phyloP scores from a whole-genome alignment of 2,797 vertebrate genomes.

The Nasua narica region DNA sequence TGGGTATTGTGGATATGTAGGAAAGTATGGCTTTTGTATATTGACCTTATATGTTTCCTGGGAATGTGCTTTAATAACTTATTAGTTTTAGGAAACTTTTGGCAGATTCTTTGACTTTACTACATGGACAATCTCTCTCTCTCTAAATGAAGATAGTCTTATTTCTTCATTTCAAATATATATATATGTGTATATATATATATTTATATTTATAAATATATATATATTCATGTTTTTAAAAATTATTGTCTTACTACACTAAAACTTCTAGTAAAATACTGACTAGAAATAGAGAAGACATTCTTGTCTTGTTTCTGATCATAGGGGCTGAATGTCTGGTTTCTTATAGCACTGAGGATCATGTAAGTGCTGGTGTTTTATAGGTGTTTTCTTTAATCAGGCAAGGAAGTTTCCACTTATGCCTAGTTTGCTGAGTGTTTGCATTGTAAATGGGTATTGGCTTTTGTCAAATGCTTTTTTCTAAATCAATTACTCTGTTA shows the following conservation, averaged over 20 bases:
- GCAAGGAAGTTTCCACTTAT: not conserved
- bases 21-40: not conserved
- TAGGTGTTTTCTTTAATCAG: not conserved
- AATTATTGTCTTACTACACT: not conserved
- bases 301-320: not conserved
- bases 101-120: not conserved
- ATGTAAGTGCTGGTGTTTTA: not conserved
- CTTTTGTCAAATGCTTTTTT: not conserved
- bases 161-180: not conserved
- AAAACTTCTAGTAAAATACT: not conserved
- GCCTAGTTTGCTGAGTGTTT: not conserved
- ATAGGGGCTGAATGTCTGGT: not conserved
- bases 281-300: not conserved
- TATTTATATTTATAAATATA: not conserved
- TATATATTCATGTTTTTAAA: not conserved
- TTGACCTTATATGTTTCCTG: not conserved
- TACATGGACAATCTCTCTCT: not conserved
- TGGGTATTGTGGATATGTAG: not conserved
- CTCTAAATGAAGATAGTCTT: not conserved
- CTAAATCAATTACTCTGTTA: not conserved
- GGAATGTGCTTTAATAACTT: not conserved
- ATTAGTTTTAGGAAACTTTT: not conserved
- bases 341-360: not conserved
- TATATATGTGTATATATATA: not conserved
- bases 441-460: not conserved